These are phyloP conservation scores for Lasioglossum malachurum DNA, from an alignment of 2,888 invertebrate species.

Conservation along the genomic window DNA sequence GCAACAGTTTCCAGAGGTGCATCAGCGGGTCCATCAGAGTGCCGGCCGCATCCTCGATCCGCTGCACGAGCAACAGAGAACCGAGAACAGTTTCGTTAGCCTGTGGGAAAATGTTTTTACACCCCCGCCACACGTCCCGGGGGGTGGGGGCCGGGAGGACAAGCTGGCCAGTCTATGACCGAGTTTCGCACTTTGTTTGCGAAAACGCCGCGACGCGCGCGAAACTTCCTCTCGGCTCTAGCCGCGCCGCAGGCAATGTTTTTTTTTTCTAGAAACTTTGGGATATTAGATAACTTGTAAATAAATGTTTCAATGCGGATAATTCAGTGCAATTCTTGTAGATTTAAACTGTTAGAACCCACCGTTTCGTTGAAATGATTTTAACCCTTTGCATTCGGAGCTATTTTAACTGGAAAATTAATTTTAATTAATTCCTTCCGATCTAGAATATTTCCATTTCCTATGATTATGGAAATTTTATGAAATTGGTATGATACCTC, in stretches of 20 bases:
- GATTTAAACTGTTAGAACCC: too few species aligned
- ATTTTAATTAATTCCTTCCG: too few species aligned
- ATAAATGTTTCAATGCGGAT: too few species aligned
- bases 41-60: constrained; percentile 71
- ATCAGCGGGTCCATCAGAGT: constrained; percentile 80
- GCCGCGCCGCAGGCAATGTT: background rate
- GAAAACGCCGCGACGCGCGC: background rate
- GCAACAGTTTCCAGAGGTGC: constrained; percentile 79
- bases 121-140: background rate
- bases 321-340: too few species aligned
- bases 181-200: constrained; percentile 41
- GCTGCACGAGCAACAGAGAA: constrained; percentile 62
- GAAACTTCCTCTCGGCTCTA: background rate
- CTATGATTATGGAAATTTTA: too few species aligned
- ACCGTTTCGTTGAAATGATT: too few species aligned
- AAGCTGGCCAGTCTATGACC: background rate
- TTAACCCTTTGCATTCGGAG: too few species aligned
- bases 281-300: constrained; percentile 9
- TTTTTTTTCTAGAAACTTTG: background rate
- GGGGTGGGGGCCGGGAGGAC: background rate
- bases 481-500: too few species aligned
- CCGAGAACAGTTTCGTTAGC: constrained; percentile 41
- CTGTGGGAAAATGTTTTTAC: constrained; percentile 33
- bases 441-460: too few species aligned
- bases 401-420: too few species aligned